Evolutionary conservation across 2,888 invertebrate genomes (phyloP), one percentile per base, ranked within the genome.

Genomic region (Monoplex corrugatus): DNA sequence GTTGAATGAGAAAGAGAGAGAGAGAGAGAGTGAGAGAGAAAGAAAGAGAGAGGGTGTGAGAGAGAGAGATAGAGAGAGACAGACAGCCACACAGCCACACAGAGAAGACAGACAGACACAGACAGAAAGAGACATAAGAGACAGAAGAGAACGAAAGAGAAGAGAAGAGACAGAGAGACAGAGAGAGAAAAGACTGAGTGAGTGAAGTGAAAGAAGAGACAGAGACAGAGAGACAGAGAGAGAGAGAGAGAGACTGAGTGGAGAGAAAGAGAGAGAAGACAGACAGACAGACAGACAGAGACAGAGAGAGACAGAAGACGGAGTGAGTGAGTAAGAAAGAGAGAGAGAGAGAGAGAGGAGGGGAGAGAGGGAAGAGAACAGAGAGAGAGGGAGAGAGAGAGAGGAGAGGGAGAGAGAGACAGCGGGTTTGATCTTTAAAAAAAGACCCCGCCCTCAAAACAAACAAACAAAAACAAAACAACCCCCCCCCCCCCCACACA

Each of bases 341-440:
- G 45, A 38, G 38, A 87, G 38, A n/a, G 32, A 28, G 40, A 45
- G 63, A 38, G n/a, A 38, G 32, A 78, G 19, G 19, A 45, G 40
- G 28, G 43, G n/a, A 72, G 23, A n/a, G 10, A 87, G 50, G 8
- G 28, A 19, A 57, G 19, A 23, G 19, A 57, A 23, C 3, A 86
- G 0, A 89, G 89, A 44, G 90, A 91, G 35, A 90, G 91, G 13
- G 89, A 90, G 45, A 90, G 91, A 38, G 88, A 91, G 38, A 90
- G 90, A 0, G 88, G 89, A 84, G 87, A 90, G 40, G 91, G 90
- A 38, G 50, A 91, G 57, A 88, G n/a, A n/a, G n/a, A n/a, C n/a
- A n/a, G n/a, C n/a, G n/a, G n/a, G n/a, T n/a, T n/a, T n/a, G n/a
- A n/a, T n/a, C n/a, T n/a, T n/a, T n/a, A n/a, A n/a, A n/a, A n/a